These are phyloP conservation scores for Augochlora pura DNA, from an alignment of 1,140 invertebrate species.

Conservation along the genomic window DNA sequence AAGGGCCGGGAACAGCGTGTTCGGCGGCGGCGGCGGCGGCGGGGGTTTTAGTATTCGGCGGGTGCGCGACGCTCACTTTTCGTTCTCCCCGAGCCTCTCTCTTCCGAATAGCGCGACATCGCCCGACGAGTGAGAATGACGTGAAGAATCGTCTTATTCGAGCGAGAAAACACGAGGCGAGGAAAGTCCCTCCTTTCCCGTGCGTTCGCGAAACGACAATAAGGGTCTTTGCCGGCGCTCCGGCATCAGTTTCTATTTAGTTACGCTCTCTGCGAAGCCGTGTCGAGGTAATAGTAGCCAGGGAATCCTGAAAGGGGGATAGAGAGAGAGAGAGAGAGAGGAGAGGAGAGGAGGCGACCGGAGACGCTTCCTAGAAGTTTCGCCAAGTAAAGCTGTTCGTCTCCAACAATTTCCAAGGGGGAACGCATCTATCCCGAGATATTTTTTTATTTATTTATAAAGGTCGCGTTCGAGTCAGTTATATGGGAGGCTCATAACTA, in stretches of 20 bases:
- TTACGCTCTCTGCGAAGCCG: slow-evolving; percentile 66
- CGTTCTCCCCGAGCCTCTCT: slow-evolving; percentile 44
- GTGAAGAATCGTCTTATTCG: slow-evolving; percentile 77
- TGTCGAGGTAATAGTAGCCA: slow-evolving; percentile 67
- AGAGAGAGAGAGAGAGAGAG: slow-evolving; percentile 3
- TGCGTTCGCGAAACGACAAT: slow-evolving; percentile 69
- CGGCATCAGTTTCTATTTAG: slow-evolving; percentile 71
- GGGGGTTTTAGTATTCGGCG: slow-evolving; percentile 71
- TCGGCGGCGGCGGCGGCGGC: slow-evolving; percentile 40
- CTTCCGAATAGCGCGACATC: slow-evolving; percentile 24
- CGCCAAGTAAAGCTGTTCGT: slow-evolving; percentile 58
- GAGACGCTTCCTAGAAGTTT: slow-evolving; percentile 63
- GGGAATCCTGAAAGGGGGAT: slow-evolving; percentile 19
- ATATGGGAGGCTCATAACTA: too few relatives aligned
- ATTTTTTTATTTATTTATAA: too few relatives aligned
- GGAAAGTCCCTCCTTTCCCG: slow-evolving; percentile 63
- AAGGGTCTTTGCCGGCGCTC: slow-evolving; percentile 65
- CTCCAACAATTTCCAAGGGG: slow-evolving; percentile 64
- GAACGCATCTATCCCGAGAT: slow-evolving; percentile 63
- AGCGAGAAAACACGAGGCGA: slow-evolving; percentile 60
- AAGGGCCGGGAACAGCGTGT: slow-evolving; percentile 5
- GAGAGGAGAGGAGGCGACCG: slow-evolving; percentile 37
- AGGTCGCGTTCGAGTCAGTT: too few relatives aligned
- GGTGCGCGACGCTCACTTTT: slow-evolving; percentile 72
- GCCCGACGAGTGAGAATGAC: slow-evolving; percentile 62